A percentile compares a stretch with the other conserved stretches of the same genome.
Conservation (phyloP, 2,113 vertebrate genomes). For the Ellobius talpinus region DNA sequence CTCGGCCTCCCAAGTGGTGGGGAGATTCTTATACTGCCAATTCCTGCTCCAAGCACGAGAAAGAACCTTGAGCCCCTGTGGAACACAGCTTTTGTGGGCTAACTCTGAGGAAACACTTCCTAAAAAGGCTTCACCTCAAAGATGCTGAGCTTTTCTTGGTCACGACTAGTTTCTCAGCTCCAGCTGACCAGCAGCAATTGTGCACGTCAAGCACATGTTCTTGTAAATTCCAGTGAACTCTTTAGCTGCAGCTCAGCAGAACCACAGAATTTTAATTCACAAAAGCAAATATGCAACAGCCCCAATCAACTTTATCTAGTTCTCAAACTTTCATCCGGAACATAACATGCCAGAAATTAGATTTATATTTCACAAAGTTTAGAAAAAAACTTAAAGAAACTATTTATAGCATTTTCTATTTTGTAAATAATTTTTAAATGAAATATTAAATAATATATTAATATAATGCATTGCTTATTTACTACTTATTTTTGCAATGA, state of each 20-base stretch:
- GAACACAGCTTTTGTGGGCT: neutral
- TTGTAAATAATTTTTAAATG: neutral
- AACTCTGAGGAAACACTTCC: neutral
- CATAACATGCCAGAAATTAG: neutral
- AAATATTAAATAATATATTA: neutral
- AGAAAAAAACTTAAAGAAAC: neutral
- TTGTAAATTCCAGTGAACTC: neutral
- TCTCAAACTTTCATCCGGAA: neutral
- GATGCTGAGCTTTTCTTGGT: neutral
- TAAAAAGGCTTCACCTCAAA: neutral
- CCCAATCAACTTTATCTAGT: neutral
- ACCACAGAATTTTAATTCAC: neutral
- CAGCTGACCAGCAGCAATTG: neutral
- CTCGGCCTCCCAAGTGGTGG: too few relatives aligned
- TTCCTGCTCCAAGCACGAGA: neutral
- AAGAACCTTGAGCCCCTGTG: neutral
- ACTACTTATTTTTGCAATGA: neutral
- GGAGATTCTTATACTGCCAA: neutral
- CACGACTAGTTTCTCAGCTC: neutral
- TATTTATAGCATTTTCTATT: neutral
- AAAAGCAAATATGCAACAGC: neutral
- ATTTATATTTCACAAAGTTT: neutral
- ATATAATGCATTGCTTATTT: neutral
- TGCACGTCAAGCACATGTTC: neutral
- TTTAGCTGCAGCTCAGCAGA: neutral